Conservation (phyloP, 2,113 vertebrate species). For the Chascanopsetta lugubris region DNA sequence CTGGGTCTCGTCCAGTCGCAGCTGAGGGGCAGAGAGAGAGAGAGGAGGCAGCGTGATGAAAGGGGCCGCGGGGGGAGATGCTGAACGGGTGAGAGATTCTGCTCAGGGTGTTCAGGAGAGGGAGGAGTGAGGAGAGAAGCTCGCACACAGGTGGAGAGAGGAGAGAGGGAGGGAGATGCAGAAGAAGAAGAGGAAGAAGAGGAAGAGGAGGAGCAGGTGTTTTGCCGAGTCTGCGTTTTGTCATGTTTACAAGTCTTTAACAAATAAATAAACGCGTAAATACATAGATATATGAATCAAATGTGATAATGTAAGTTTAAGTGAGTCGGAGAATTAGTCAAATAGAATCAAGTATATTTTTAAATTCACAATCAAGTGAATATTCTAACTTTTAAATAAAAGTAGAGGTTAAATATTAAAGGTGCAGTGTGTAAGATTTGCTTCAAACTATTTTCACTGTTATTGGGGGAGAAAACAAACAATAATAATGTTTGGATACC, state of each 20-base stretch:
- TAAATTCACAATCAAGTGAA: background rate
- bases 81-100: background rate
- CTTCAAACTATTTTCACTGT: no score
- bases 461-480: no score
- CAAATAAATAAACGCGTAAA: background rate
- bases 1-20: slow-evolving; percentile 91
- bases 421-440: background rate
- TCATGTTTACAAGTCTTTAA: background rate
- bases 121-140: slow-evolving; percentile 10
- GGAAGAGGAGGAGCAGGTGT: background rate
- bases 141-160: background rate
- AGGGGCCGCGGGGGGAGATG: background rate
- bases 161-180: slow-evolving; percentile 15
- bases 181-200: slow-evolving; percentile 7
- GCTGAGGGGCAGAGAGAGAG: slow-evolving; percentile 66
- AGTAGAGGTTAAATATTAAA: background rate
- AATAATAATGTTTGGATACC: no score
- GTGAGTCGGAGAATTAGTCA: background rate
- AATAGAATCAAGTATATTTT: background rate
- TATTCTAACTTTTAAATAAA: background rate
- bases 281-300: background rate
- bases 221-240: background rate
- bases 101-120: background rate
- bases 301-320: background rate
- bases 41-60: slow-evolving; percentile 2